Conservation (phyloP, 2,797 vertebrate genomes). For the Lycodopsis pacificus region DNA sequence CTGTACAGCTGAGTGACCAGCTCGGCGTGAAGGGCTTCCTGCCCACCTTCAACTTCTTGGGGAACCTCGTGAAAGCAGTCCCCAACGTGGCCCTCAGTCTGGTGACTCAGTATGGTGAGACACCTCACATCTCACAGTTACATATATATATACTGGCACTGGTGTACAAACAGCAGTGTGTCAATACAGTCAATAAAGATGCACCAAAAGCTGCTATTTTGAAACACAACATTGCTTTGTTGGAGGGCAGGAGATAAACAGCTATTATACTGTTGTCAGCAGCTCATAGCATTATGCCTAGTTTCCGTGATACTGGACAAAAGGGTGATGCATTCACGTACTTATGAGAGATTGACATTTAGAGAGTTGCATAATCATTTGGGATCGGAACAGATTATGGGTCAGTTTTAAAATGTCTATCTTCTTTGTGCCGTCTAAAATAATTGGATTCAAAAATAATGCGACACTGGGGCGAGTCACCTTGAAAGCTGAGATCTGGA, state of each 20-base stretch:
- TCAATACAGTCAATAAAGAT: not conserved
- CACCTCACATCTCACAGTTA: constrained; percentile 11
- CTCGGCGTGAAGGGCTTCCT: constrained; percentile 81
- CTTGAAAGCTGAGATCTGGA: constrained; percentile 5
- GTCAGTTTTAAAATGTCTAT: constrained; percentile 20
- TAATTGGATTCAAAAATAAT: constrained; percentile 13
- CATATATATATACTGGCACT: not conserved
- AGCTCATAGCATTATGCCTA: not conserved
- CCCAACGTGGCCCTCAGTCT: constrained; percentile 85
- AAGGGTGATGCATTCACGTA: not conserved
- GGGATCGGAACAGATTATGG: not conserved
- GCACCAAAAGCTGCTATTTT: not conserved
- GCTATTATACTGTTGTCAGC: not conserved
- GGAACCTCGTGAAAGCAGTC: constrained; percentile 88
- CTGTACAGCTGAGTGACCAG: constrained; percentile 85
- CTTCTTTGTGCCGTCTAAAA: constrained; percentile 5
- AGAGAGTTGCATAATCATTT: constrained; percentile 15
- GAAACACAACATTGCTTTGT: not conserved
- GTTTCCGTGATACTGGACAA: not conserved
- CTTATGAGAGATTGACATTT: not conserved
- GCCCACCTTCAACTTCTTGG: constrained; percentile 88
- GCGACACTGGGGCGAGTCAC: not conserved
- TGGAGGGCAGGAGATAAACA: not conserved
- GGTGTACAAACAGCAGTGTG: not conserved
- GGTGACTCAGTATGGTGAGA: constrained; percentile 88